Evolutionary conservation across 2,888 invertebrate genomes (phyloP), one percentile per base, ranked within the genome.

Genomic region (Polymixis lichenea): DNA sequence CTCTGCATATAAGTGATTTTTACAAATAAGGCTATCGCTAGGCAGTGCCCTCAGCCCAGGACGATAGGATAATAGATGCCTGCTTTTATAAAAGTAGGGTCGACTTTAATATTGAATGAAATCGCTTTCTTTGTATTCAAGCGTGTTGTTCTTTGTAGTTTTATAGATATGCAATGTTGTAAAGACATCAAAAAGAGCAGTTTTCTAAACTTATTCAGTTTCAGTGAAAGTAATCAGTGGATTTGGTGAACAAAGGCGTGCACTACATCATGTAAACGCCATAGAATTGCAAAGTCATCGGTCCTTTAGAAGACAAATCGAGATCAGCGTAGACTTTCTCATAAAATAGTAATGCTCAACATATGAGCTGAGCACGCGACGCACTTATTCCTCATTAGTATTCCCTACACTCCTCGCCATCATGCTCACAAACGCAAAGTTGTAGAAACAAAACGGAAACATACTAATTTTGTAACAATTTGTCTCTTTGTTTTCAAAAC

Each of bases 361-460:
- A 80, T 38, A 61, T 60, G 70, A 72, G 69, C 66, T 58, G 58
- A n/a, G 58, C 71, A 43, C 60, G 55, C 51, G 17, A 81, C 43
- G 58, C n/a, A 84, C 68, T 64, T 62, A 64, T 70, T 77, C 56
- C 62, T 74, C 67, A 86, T 86, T 79, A 76, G 76, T 78, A 86
- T 86, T 84, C 78, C 68, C 53, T 38, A 32, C 55, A 66, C 43
- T 66, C 60, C 28, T 65, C 60, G n/a, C 65, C 51, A 38, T 43
- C 49, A 62, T 64, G 69, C 61, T 55, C 58, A 67, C 62, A 67
- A 74, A 72, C 73, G 65, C 58, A 60, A 65, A 58, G 71, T 85
- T 70, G 64, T 67, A 71, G 49, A 71, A 83, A 73, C 71, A 71
- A 61, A 65, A 69, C 60, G 51, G 55, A 65, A 73, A 62, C 51